A percentile compares a stretch with the other conserved stretches of the same genome.
phyloP scores from a whole-genome alignment of 2,888 invertebrate genomes.

The Acleris emargana region DNA sequence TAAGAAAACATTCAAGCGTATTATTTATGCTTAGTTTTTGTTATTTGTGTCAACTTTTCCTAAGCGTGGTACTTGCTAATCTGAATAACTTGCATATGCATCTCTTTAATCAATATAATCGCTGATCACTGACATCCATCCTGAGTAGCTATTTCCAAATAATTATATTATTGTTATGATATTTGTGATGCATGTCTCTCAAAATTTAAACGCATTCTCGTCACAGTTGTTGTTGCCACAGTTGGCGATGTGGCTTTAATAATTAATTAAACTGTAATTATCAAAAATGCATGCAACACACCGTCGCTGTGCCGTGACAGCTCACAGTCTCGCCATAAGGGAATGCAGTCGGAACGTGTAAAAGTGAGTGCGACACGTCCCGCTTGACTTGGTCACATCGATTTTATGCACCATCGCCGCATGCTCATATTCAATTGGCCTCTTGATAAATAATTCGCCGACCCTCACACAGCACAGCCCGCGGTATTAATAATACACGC shows the following conservation, averaged over 20 bases:
- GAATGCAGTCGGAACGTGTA: conserved; percentile 49
- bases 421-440: conserved; percentile 62
- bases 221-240: no score
- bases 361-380: conserved; percentile 45
- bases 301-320: conserved; percentile 31
- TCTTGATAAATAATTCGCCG: conserved; percentile 68
- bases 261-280: conserved; percentile 19
- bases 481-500: conserved; percentile 69
- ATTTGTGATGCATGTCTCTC: no score
- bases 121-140: no score
- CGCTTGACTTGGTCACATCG: conserved; percentile 54
- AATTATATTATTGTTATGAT: no score
- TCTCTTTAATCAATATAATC: no score
- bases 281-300: conserved; percentile 12
- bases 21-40: no score
- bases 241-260: not conserved
- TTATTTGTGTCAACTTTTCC: no score
- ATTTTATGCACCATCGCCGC: conserved; percentile 63
- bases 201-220: no score
- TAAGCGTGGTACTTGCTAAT: no score
- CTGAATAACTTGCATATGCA: no score
- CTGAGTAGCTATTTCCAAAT: no score
- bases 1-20: no score
- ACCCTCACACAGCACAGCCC: conserved; percentile 67
- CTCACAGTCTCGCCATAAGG: conserved; percentile 46